Base-by-base conservation (phyloP, 2,113 vertebrate species). In the Ancistrus triradiatus region DNA sequence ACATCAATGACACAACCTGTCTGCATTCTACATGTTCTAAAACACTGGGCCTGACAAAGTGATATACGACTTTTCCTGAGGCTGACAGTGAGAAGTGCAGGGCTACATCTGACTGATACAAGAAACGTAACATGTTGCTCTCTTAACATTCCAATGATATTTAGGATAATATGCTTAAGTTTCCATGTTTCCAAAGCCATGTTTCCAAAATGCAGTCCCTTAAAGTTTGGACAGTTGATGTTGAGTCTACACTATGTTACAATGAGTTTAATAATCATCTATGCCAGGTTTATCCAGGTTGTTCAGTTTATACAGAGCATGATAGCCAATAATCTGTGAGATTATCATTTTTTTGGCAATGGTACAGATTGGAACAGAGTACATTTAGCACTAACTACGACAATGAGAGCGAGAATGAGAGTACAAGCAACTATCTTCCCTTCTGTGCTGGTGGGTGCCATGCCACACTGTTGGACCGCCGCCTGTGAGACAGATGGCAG, bases 401-500 rank as follows among this genome's bases (percentile, higher is more conserved):
- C 50, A 72, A 61, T 47, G 40, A 33, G 73, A 71, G 64, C 24
- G 15, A 70, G 56, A 49, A 69, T n/a, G 37, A 73, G 72, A 49
- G 55, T 66, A 74, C 65, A 73, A 50, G 72, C 59, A 71, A 63
- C 72, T 55, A 73, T 67, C 40, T 77, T 69, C 77, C 72, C 69
- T 69, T 69, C 74, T 56, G 51, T 15, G 63, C 76, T 70, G 58
- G 21, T 73, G 75, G 66, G 63, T 75, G 77, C 74, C 72, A 75
- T 69, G 61, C 61, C 74, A 63, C 66, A 46, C 75, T 83, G 75
- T 73, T 87, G 83, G 83, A 84, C 77, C 68, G 37, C 75, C 68
- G 81, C 83, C 84, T 83, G 82, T 48, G 77, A 77, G 80, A 84
- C 86, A 88, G 86, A 88, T 88, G 86, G 88, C 76, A 80, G 78